Percentiles rank a stretch among this genome's conserved stretches.
phyloP scores from a whole-genome alignment of 2,113 vertebrate species.

The Apodemus speciosus region DNA sequence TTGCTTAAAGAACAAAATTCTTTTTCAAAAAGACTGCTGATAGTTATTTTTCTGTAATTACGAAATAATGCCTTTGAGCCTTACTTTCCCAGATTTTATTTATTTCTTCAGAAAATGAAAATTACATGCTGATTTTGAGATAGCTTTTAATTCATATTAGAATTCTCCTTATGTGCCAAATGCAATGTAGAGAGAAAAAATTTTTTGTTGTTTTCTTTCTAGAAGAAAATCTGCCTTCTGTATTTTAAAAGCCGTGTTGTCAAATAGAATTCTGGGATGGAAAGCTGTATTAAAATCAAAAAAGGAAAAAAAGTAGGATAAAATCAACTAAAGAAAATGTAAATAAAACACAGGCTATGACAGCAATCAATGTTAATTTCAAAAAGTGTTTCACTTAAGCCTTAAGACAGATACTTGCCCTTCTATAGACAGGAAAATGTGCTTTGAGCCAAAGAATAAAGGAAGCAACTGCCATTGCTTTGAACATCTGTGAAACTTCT shows the following conservation, averaged over 20 bases:
- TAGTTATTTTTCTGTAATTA: constrained; percentile 38
- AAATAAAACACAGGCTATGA: constrained; percentile 46
- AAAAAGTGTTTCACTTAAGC: constrained; percentile 46
- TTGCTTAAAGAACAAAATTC: background rate
- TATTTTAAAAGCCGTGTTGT: constrained; percentile 39
- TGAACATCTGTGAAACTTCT: constrained; percentile 11
- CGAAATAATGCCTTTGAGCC: background rate
- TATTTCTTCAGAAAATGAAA: constrained; percentile 18
- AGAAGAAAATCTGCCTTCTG: constrained; percentile 25
- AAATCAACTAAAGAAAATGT: constrained; percentile 58
- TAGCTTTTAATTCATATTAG: constrained; percentile 16
- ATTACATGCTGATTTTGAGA: constrained; percentile 17
- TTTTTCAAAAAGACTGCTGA: background rate
- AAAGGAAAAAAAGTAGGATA: background rate
- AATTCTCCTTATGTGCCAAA: background rate
- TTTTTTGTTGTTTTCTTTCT: constrained; percentile 25
- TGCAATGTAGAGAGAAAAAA: background rate
- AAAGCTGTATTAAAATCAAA: background rate
- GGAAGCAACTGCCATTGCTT: constrained; percentile 10
- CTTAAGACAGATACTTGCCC: background rate
- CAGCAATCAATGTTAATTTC: constrained; percentile 39
- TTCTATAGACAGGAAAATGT: background rate
- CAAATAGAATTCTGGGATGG: background rate
- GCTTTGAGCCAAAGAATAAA: background rate
- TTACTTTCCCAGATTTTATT: constrained; percentile 4